Percentiles rank a stretch among this genome's conserved stretches.
Evolutionary conservation across 2,888 invertebrate genomes (phyloP).

Genomic region (Polydesmus complanatus): DNA sequence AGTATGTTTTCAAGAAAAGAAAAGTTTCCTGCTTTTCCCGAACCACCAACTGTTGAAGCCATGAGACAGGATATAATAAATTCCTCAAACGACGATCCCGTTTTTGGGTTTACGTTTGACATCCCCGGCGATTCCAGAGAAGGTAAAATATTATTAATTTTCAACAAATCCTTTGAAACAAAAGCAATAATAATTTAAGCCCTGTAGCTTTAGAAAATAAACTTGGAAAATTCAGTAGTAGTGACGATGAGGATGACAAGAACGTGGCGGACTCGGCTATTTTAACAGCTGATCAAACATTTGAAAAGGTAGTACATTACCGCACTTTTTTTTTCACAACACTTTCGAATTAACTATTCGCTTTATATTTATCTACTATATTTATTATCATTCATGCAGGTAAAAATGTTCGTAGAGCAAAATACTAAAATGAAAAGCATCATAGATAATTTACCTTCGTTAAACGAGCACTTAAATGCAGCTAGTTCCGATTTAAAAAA

Average conservation of each 20-base stretch:
- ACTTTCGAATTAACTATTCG: too few species aligned
- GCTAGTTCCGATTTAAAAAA: neutral
- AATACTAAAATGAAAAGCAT: neutral
- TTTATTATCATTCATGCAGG: too few species aligned
- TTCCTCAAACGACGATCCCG: conserved; percentile 3
- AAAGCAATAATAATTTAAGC: neutral
- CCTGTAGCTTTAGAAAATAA: neutral
- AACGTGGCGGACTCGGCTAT: neutral
- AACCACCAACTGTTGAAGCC: conserved; percentile 11
- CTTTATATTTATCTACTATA: too few species aligned
- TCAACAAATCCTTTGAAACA: too few species aligned
- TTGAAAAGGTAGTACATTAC: neutral
- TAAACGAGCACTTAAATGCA: neutral
- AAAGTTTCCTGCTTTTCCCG: conserved; percentile 10
- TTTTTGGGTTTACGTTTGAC: conserved; percentile 2
- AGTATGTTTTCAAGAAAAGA: conserved; percentile 7
- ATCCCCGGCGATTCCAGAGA: neutral
- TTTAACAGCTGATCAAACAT: conserved; percentile 1
- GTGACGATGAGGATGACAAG: neutral
- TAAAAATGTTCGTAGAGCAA: neutral
- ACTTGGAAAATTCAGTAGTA: neutral
- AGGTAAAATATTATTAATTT: too few species aligned
- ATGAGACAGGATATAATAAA: conserved; percentile 7
- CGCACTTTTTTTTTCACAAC: neutral
- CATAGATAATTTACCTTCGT: neutral